Evolutionary conservation across 2,888 invertebrate species (phyloP).

Genomic region (Dasypogon diadema): DNA sequence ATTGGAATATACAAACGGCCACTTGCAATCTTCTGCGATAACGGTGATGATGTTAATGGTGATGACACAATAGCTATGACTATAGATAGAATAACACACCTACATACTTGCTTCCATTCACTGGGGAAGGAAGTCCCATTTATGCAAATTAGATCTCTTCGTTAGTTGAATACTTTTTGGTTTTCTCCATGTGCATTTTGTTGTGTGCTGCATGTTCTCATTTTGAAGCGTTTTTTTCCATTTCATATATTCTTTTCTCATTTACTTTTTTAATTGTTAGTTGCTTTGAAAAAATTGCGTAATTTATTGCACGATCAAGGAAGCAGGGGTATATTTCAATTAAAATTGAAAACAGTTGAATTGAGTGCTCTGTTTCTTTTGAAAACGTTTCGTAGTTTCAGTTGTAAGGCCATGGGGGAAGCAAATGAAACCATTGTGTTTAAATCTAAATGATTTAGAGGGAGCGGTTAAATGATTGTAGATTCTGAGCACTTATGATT

Average conservation of each 20-base stretch:
- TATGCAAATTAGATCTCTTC: conserved; percentile 54
- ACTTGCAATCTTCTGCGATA: neutral
- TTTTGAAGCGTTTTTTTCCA: neutral
- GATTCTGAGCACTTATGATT: too few species aligned
- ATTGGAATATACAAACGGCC: conserved; percentile 5
- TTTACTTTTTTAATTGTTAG: neutral
- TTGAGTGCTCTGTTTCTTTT: too few species aligned
- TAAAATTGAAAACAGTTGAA: too few species aligned
- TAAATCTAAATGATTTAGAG: too few species aligned
- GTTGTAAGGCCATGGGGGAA: too few species aligned
- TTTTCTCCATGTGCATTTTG: neutral
- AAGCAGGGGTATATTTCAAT: too few species aligned
- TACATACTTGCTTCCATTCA: conserved; percentile 25
- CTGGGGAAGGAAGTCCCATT: conserved; percentile 53
- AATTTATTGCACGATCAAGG: too few species aligned
- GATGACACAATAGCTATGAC: neutral
- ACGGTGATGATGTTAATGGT: neutral
- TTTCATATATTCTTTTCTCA: neutral
- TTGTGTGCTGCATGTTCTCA: neutral
- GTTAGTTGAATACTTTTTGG: conserved; percentile 33
- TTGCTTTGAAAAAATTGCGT: neutral
- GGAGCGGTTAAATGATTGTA: too few species aligned
- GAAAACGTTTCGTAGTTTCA: too few species aligned
- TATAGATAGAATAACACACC: conserved; percentile 14
- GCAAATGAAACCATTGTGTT: too few species aligned